phyloP scores from a whole-genome alignment of 1,140 invertebrate species.

The Ips typographus region DNA sequence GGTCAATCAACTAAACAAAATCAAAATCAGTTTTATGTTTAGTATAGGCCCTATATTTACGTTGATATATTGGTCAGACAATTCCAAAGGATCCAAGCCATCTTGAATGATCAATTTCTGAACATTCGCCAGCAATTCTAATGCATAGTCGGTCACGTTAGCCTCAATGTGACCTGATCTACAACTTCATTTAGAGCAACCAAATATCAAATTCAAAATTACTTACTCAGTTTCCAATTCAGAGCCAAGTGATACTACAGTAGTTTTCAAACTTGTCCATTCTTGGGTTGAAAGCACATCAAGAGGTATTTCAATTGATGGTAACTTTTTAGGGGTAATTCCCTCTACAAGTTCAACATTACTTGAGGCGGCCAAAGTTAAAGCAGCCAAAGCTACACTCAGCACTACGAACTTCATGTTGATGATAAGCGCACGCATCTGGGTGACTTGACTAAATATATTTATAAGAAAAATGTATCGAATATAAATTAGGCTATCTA shows the following conservation, averaged over 20 bases:
- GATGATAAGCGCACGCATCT: not conserved
- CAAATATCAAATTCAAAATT: not conserved
- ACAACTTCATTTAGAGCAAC: not conserved
- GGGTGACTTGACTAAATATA: no score
- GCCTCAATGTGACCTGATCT: conserved; percentile 14
- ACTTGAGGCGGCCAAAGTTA: not conserved
- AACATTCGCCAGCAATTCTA: conserved; percentile 21
- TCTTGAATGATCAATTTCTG: conserved; percentile 5
- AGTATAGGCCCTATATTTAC: conserved; percentile 18
- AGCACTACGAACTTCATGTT: conserved; percentile 10
- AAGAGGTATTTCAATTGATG: not conserved
- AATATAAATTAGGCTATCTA: no score
- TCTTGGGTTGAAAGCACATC: not conserved
- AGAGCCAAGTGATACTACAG: not conserved
- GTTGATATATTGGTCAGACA: conserved; percentile 15
- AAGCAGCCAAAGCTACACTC: not conserved
- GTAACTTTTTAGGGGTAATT: not conserved
- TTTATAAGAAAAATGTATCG: no score
- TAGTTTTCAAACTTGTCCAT: not conserved
- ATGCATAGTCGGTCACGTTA: conserved; percentile 21
- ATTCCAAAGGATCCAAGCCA: conserved; percentile 28
- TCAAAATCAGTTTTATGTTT: not conserved
- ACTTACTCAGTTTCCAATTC: not conserved
- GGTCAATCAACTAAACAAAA: not conserved
- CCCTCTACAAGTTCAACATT: not conserved